These are phyloP conservation scores for Melieria crassipennis DNA, from an alignment of 2,888 invertebrate genomes.

Conservation along the genomic window DNA sequence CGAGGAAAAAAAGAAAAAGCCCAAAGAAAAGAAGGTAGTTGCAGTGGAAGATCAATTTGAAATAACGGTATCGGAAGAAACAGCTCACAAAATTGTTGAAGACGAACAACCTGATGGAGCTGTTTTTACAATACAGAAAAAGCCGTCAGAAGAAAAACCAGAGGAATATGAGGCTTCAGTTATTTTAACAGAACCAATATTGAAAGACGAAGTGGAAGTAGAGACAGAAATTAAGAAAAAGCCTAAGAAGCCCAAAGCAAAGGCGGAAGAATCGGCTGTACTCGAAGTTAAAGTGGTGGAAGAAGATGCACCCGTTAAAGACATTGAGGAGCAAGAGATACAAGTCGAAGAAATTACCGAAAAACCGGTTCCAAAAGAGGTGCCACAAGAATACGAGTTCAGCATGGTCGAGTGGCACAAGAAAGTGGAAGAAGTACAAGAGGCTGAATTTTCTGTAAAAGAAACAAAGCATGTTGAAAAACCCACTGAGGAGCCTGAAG, in stretches of 20 bases:
- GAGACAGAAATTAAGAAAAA: conserved; percentile 43
- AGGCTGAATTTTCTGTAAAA: conserved; percentile 41
- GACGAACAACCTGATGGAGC: conserved; percentile 45
- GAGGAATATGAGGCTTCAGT: conserved; percentile 50
- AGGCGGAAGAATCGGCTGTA: conserved; percentile 42
- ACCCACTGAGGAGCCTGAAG: conserved; percentile 54
- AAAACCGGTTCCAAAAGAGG: conserved; percentile 16
- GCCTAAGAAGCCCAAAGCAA: conserved; percentile 40
- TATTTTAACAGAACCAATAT: conserved; percentile 50
- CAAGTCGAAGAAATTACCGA: conserved; percentile 8
- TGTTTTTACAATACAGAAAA: conserved; percentile 45
- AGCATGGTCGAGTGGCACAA: conserved; percentile 29
- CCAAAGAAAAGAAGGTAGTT: conserved; percentile 42
- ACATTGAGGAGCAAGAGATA: conserved; percentile 33
- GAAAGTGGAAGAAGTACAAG: conserved; percentile 38
- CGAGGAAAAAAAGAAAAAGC: conserved; percentile 50
- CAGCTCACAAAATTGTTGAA: conserved; percentile 34
- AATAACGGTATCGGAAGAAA: conserved; percentile 43
- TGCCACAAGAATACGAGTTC: conserved; percentile 31
- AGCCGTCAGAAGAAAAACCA: conserved; percentile 46
- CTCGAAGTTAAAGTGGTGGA: conserved; percentile 42
- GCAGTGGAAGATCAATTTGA: conserved; percentile 38
- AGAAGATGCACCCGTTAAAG: conserved; percentile 44
- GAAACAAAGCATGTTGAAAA: conserved; percentile 35
- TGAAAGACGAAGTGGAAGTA: conserved; percentile 46